Evolutionary conservation across 2,888 invertebrate genomes (phyloP).

Genomic region (Hypena proboscidalis): DNA sequence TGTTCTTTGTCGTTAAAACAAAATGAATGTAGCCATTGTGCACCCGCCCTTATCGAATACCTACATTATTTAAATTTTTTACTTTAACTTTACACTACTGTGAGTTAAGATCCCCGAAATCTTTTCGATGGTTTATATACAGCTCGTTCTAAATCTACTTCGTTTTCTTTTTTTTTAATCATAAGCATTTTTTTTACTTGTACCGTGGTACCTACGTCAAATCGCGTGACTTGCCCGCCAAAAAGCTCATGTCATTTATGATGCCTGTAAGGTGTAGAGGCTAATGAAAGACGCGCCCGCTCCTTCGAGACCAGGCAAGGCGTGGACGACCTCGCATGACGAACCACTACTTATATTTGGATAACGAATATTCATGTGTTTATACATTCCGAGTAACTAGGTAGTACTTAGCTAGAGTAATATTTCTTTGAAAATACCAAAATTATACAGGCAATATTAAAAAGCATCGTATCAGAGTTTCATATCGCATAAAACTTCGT

Average conservation of each 20-base stretch:
- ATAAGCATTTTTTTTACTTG: slow-evolving; percentile 16
- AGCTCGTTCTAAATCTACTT: not conserved
- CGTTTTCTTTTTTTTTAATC: slow-evolving; percentile 8
- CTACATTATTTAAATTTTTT: not conserved
- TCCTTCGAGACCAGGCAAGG: slow-evolving; percentile 79
- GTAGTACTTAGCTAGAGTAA: not conserved
- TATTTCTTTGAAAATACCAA: no score
- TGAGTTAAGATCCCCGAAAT: no score
- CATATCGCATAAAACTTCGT: no score
- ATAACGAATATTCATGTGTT: slow-evolving; percentile 10
- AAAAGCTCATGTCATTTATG: slow-evolving; percentile 74
- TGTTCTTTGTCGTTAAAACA: not conserved
- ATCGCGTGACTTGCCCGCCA: slow-evolving; percentile 79
- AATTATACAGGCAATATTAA: no score
- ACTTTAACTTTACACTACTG: no score
- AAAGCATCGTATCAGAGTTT: no score
- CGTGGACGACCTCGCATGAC: slow-evolving; percentile 64
- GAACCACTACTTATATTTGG: slow-evolving; percentile 38
- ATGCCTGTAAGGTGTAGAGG: slow-evolving; percentile 69
- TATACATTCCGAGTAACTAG: slow-evolving; percentile 3
- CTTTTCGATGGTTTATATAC: not conserved
- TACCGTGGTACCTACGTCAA: slow-evolving; percentile 40
- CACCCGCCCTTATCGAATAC: not conserved
- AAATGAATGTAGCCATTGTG: not conserved
- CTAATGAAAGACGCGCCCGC: slow-evolving; percentile 81